phyloP scores from a whole-genome alignment of 2,888 invertebrate genomes.

The Hyposoter didymator region DNA sequence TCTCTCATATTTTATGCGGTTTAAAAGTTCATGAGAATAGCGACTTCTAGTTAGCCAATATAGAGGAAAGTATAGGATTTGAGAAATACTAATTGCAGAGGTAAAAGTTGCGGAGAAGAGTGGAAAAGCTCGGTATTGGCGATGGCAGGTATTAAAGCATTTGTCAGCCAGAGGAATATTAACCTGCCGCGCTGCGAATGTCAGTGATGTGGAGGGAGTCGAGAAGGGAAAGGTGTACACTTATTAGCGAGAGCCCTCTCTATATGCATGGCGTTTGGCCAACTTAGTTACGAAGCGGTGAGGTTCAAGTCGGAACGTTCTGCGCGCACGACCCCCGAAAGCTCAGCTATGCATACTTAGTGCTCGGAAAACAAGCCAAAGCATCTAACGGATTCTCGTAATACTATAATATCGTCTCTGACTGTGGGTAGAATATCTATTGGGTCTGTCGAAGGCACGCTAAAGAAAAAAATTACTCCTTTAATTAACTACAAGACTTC shows the following conservation, averaged over 20 bases:
- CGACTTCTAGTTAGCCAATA: not conserved
- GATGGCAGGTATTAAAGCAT: constrained; percentile 82
- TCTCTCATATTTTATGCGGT: not conserved
- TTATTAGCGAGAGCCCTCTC: constrained; percentile 70
- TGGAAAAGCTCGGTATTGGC: constrained; percentile 72
- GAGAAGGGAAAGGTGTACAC: constrained; percentile 61
- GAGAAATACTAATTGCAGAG: constrained; percentile 11
- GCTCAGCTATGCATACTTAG: constrained; percentile 72
- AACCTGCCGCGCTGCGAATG: constrained; percentile 69
- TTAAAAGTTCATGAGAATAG: not conserved
- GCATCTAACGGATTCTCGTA: constrained; percentile 46
- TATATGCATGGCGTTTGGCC: constrained; percentile 80
- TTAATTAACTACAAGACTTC: not conserved
- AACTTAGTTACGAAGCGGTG: constrained; percentile 80
- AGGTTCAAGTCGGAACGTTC: constrained; percentile 75
- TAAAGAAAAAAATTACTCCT: not conserved
- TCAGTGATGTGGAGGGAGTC: not conserved
- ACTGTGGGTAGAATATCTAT: constrained; percentile 13
- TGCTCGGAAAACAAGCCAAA: constrained; percentile 40
- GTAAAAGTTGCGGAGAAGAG: constrained; percentile 37
- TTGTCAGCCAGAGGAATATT: constrained; percentile 81
- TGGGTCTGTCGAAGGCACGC: not conserved
- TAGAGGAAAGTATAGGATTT: not conserved
- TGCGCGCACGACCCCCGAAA: constrained; percentile 63
- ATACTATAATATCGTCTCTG: constrained; percentile 27